Conservation (phyloP, 2,797 vertebrate species). For the Micromesistius poutassou region DNA sequence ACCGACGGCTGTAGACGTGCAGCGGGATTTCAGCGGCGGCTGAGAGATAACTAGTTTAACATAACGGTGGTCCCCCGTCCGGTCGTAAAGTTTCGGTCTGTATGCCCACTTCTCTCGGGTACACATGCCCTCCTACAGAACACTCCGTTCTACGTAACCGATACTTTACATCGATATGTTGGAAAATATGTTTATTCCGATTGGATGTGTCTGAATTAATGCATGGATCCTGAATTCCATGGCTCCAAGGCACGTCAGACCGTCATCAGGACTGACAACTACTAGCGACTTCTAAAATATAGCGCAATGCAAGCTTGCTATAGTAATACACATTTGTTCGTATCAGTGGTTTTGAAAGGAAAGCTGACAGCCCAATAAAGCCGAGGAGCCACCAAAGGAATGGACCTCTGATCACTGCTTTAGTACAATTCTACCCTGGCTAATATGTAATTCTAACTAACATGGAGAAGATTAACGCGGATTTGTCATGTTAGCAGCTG, state of each 20-base stretch:
- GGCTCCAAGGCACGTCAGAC: background rate
- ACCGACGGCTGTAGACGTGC: background rate
- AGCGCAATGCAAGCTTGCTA: background rate
- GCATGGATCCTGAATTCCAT: background rate
- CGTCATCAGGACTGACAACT: background rate
- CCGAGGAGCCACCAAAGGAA: background rate
- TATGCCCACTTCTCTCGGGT: background rate
- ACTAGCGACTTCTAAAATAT: background rate
- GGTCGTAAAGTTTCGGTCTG: background rate
- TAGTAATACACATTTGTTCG: background rate
- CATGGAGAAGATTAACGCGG: background rate
- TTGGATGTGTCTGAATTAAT: background rate
- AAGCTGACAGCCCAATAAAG: background rate
- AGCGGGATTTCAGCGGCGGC: background rate
- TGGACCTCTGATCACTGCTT: background rate
- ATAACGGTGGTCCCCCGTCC: too few species aligned
- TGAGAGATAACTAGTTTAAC: too few species aligned
- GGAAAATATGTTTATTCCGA: background rate
- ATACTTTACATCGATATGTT: background rate
- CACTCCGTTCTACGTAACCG: background rate
- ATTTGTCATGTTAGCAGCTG: background rate
- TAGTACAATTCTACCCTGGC: background rate
- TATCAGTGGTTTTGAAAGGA: background rate
- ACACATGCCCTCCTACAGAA: background rate
- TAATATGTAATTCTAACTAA: background rate